These are phyloP conservation scores for Cliona cf. orientalis DNA, from an alignment of 37 sponge, comb jelly and placozoan genomes.

Conservation along the genomic window DNA sequence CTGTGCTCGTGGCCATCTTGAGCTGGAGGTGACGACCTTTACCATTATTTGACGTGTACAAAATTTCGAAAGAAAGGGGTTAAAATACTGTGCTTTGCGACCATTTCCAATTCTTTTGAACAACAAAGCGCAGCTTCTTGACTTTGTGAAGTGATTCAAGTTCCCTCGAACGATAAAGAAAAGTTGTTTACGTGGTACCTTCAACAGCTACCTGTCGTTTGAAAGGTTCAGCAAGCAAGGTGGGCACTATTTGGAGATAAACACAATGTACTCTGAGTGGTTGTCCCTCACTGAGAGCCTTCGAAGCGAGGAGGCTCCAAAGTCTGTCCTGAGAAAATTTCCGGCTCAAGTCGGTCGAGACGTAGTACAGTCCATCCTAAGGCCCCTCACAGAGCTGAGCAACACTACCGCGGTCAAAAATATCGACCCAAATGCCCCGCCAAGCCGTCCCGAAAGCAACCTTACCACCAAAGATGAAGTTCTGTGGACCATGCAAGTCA, in stretches of 20 bases:
- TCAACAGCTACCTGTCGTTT: too few species aligned
- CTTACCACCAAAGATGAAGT: slow-evolving; percentile 61
- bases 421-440: too few species aligned
- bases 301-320: background rate
- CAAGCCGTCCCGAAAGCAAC: background rate
- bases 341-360: slow-evolving; percentile 37
- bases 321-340: slow-evolving; percentile 50
- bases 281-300: slow-evolving; percentile 53
- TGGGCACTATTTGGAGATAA: background rate
- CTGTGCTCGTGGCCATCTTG: background rate
- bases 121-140: too few species aligned
- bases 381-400: slow-evolving; percentile 34
- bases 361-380: slow-evolving; percentile 65
- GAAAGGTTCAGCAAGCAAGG: too few species aligned
- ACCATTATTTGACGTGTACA: background rate
- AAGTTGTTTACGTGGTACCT: too few species aligned
- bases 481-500: slow-evolving; percentile 83
- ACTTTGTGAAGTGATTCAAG: too few species aligned
- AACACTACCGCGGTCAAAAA: background rate
- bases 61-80: background rate
- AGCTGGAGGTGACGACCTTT: background rate
- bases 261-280: slow-evolving; percentile 75
- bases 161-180: too few species aligned
- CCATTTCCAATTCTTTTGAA: too few species aligned
- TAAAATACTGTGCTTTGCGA: too few species aligned